Evolutionary conservation across 2,113 vertebrate species (phyloP).

Genomic region (Motacilla alba): DNA sequence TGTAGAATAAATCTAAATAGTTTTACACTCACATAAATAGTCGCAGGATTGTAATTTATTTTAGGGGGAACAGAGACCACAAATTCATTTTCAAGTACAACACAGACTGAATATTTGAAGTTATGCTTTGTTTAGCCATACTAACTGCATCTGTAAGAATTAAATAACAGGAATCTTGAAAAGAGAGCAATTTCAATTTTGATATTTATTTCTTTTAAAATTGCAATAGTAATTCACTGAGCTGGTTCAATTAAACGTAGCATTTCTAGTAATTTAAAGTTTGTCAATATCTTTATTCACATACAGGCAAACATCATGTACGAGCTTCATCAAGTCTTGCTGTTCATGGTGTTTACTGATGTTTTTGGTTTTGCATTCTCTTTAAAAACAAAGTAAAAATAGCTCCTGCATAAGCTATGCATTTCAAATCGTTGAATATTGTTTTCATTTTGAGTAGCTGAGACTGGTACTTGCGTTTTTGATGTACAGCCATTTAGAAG

Average conservation of each 20-base stretch:
- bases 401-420: not conserved
- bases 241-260: not conserved
- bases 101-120: not conserved
- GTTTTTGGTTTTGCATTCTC: not conserved
- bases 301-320: not conserved
- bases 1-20: not conserved
- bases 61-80: not conserved
- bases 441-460: not conserved
- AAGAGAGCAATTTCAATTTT: not conserved
- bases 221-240: not conserved
- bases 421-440: not conserved
- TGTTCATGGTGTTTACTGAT: not conserved
- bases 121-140: not conserved
- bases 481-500: not conserved
- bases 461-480: not conserved
- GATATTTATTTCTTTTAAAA: not conserved
- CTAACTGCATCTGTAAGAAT: not conserved
- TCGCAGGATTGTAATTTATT: not conserved
- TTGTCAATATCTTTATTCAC: not conserved
- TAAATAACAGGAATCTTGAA: not conserved
- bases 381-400: not conserved
- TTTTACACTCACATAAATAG: not conserved
- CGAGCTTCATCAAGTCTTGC: not conserved
- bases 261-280: not conserved
- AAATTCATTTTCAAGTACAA: not conserved